These are phyloP conservation scores for Sinotaia quadrata DNA, from an alignment of 2,888 invertebrate species.

Conservation along the genomic window DNA sequence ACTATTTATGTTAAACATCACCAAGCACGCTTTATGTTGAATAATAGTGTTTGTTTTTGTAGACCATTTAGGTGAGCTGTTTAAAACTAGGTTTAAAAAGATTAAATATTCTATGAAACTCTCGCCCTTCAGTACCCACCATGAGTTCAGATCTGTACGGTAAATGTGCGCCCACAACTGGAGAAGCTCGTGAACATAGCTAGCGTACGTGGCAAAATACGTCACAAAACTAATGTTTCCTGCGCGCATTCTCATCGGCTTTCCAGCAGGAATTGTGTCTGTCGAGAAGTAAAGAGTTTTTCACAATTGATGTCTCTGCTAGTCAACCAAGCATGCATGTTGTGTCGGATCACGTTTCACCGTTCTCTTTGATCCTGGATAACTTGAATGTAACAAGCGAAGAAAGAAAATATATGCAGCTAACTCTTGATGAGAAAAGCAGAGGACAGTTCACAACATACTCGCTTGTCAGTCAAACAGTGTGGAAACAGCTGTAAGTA, in stretches of 20 bases:
- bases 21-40: no score
- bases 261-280: not conserved
- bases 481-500: no score
- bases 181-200: not conserved
- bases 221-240: constrained; percentile 10
- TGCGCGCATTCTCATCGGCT: not conserved
- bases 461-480: constrained; percentile 9
- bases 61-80: no score
- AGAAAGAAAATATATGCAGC: constrained; percentile 22
- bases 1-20: no score
- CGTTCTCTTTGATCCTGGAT: constrained; percentile 11
- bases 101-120: no score
- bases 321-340: constrained; percentile 19
- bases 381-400: constrained; percentile 4
- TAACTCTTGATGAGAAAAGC: constrained; percentile 6
- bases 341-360: constrained; percentile 12
- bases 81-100: no score
- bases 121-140: no score
- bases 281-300: not conserved
- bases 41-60: no score
- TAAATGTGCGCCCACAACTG: no score
- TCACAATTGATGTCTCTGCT: constrained; percentile 24
- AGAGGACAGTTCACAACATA: not conserved
- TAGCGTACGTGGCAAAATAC: not conserved
- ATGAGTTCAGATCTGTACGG: no score